Base-by-base conservation (phyloP, 2,888 invertebrate species). In the Drosophila crucigera region DNA sequence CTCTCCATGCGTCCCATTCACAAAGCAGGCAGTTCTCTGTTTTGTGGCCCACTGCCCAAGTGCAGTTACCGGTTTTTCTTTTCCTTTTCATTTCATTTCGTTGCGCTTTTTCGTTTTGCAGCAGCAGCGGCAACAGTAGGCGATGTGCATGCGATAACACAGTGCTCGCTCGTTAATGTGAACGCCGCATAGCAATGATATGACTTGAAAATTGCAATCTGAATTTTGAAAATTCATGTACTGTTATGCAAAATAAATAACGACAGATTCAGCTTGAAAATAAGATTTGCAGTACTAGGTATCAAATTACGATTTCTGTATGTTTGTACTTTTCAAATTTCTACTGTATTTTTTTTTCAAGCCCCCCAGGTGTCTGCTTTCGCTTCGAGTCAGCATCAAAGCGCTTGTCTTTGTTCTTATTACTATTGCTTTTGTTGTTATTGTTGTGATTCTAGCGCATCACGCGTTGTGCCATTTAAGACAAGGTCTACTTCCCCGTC, bases 401-500 rank as follows among this genome's bases (percentile, higher is more conserved):
- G 28, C 58, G 67, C 11, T 65, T 54, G 33, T 31, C 19, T 69
- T 58, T 37, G 39, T 28, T 43, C 30, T 52, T 7, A 4, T n/a
- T 35, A 25, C 1, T 60, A 10, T 50, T 49, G 56, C 19, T 47
- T 47, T 62, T 30, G 6, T 30, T 58, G 52, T 62, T 30, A 30
- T 30, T 58, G 65, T 30, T 79, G 64, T 52, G 35, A 33, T 54
- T 68, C 47, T 59, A 76, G 81, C 77, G 71, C 78, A 81, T 78
- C 78, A 77, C 78, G 82, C 82, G 78, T 56, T 66, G 72, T 78
- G 63, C 78, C 65, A 78, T 80, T 78, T 76, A 78, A 82, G 78
- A 78, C 82, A 78, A 78, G 78, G 78, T 78, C 77, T 78, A 68
- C 68, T 65, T 72, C 58, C 66, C 82, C 73, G 73, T 79, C 69